Conservation (phyloP, 2,888 invertebrate genomes). For the Nomada ferruginata region DNA sequence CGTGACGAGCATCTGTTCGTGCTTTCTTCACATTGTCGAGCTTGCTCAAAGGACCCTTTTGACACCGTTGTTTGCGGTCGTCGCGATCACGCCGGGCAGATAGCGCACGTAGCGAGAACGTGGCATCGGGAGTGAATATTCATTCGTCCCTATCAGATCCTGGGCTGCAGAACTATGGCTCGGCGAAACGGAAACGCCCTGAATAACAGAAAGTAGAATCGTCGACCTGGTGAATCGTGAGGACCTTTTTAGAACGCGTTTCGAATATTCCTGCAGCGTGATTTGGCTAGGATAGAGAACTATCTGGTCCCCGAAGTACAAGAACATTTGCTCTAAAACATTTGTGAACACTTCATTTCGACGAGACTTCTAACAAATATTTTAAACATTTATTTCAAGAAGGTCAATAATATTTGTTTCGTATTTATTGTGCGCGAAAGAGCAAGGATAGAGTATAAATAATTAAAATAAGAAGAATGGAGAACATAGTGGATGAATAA, state of each 20-base stretch:
- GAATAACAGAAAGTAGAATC: background rate
- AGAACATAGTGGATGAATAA: too few species aligned
- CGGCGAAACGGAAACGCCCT: constrained; percentile 22
- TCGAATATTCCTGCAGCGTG: background rate
- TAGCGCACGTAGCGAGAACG: constrained; percentile 66
- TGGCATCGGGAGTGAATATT: constrained; percentile 66
- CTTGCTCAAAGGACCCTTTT: constrained; percentile 66
- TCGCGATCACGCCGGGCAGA: constrained; percentile 57
- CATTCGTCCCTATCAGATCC: constrained; percentile 68
- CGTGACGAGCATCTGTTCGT: constrained; percentile 64
- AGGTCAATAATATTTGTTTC: too few species aligned
- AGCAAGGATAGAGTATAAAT: too few species aligned
- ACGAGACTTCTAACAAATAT: too few species aligned
- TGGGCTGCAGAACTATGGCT: constrained; percentile 42
- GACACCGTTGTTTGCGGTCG: constrained; percentile 60
- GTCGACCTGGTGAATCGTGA: background rate
- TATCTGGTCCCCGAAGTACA: too few species aligned
- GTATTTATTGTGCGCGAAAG: too few species aligned
- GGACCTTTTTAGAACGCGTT: background rate
- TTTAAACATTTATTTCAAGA: too few species aligned
- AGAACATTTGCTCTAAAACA: too few species aligned
- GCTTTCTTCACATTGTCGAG: constrained; percentile 57
- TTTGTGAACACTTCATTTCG: too few species aligned
- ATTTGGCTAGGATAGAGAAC: too few species aligned
- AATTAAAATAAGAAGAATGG: too few species aligned